Evolutionary conservation across 64 coral and sea anemone species (phyloP).

Genomic region (Dendronephthya gigantea): DNA sequence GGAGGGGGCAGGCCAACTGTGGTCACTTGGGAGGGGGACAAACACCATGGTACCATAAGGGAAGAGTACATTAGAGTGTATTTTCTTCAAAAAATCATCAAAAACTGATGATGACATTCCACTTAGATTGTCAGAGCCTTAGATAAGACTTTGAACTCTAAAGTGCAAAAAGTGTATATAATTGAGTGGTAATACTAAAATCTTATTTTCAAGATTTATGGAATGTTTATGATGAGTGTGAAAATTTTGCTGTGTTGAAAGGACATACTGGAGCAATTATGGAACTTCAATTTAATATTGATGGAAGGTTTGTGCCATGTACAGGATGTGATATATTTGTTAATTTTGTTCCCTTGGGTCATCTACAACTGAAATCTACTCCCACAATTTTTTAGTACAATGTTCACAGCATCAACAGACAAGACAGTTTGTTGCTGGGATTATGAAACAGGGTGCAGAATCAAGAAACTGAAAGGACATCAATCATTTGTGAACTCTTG

Average conservation of each 20-base stretch:
- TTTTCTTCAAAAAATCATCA: neutral
- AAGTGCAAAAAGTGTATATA: too few species aligned
- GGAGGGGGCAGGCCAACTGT: too few species aligned
- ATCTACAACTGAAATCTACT: too few species aligned
- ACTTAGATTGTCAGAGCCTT: too few species aligned
- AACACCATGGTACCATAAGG: too few species aligned
- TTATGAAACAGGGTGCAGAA: slow-evolving; percentile 6
- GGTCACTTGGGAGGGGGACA: too few species aligned
- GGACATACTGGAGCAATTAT: slow-evolving; percentile 89
- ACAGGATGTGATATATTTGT: neutral
- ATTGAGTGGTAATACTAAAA: too few species aligned
- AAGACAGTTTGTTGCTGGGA: slow-evolving; percentile 7
- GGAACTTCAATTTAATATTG: slow-evolving; percentile 88
- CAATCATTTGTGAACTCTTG: slow-evolving; percentile 13
- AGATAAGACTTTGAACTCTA: too few species aligned
- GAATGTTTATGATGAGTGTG: slow-evolving; percentile 99
- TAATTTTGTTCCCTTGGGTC: neutral
- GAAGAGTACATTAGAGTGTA: neutral
- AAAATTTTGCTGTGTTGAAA: slow-evolving; percentile 95
- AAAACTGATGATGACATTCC: neutral
- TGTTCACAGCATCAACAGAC: slow-evolving; percentile 3
- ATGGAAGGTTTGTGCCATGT: slow-evolving; percentile 85
- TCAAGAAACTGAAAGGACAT: slow-evolving; percentile 15
- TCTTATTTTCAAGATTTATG: slow-evolving; percentile 61
- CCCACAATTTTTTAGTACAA: neutral